Evolutionary conservation across 2,797 vertebrate genomes (phyloP), one percentile per base, ranked within the genome.

Genomic region (Myotis findleyi): DNA sequence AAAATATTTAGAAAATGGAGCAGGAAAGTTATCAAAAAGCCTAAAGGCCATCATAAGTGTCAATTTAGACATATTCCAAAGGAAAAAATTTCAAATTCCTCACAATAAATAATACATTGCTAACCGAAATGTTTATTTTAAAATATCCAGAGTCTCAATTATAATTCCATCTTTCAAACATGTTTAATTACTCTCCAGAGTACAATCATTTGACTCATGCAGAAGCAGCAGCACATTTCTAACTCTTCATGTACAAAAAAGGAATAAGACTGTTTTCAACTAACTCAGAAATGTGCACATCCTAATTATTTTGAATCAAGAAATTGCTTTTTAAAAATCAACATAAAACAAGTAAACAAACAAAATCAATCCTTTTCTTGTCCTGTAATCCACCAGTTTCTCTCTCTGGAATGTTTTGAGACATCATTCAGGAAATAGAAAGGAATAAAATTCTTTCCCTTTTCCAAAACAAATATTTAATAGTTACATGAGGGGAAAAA

Each of bases 381-480:
- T 87, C 68, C 59, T 83, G 12, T 7, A 86, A 86, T 57, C 27
- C 2, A 84, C 13, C 72, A 81, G 12, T 62, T 79, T 62, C 57
- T 88, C 23, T 77, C 72, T 87, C 55, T 94, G 20, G 64, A 71
- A 57, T 59, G 71, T 75, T 86, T 53, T 84, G 77, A 95, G 51
- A 80, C 86, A 81, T 23, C 23, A 80, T 53, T 96, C 62, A 80
- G 36, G 84, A 77, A 94, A 66, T 66, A 36, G 68, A 83, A 47
- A 4, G 84, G 53, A 96, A 92, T 86, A 92, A 95, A 73, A 87
- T n/a, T 87, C 3, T 84, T 95, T 87, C 13, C 73, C 16, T 93
- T 93, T 94, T 77, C 68, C 69, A 96, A 93, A 96, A 88, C 71
- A 95, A 92, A 71, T 53, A 83, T 77, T 86, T 89, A 96, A 59